Base-by-base conservation (phyloP, 2,888 invertebrate genomes). In the Lysandra bellargus region DNA sequence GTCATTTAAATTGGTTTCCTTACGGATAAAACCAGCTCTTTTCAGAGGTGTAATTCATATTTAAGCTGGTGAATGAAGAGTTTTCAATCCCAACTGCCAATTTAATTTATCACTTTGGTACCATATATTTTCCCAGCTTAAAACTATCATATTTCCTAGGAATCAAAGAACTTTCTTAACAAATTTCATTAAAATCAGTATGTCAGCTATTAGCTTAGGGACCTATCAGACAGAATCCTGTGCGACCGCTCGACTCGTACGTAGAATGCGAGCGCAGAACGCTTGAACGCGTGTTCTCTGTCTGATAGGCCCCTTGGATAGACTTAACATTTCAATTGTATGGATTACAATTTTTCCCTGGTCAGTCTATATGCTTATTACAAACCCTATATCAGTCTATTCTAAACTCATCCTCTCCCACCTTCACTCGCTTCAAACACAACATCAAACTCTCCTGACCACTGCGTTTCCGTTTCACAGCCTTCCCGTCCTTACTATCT, bases 401-500 rank as follows among this genome's bases (percentile, higher is more conserved):
- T 75, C 75, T 75, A 14, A 75, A 75, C 49, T 75, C 75, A 23
- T 75, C 75, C 5, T 49, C 75, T 0, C 7, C 57, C 17, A 33
- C 3, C 76, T 76, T 76, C 14, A 76, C 57, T 30, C 76, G 1
- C 57, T 76, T 76, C 53, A 76, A 33, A 23, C 76, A 76, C 33
- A 76, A 17, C 2, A 17, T 76, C 33, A 72, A 30, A 61, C 60
- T 78, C 5, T 40, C 37, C 40, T 40, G 33, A 23, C 33, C 17
- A 69, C 33, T 5, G 1, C 89, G 80, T 86, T 90, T 90, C 61
- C 92, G 84, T 76, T 91, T 92, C 9, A 88, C 81, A 0, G 86
- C 84, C 81, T 86, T 89, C 0, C 83, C 80, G 69, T 87, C 84
- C 79, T 83, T 85, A 75, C 84, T 86, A 2, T 90, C 89, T 4